Evolutionary conservation across 2,113 vertebrate genomes (phyloP).

Genomic region (Limnothrissa miodon): DNA sequence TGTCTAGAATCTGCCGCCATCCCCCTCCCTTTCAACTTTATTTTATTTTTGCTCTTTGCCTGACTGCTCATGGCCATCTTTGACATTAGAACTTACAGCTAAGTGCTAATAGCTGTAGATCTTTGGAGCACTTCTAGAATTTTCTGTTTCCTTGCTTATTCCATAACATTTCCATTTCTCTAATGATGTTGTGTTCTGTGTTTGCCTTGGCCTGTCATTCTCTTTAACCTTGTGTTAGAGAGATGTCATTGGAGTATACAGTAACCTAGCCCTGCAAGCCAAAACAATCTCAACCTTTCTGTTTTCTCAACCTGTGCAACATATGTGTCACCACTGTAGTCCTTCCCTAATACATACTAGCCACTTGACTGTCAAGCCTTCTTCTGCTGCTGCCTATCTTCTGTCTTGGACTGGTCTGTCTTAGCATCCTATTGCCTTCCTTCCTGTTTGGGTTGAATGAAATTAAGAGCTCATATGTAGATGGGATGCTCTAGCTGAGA

Average conservation of each 20-base stretch:
- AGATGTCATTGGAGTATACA: background rate
- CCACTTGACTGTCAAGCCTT: background rate
- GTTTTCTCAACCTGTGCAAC: too few relatives aligned
- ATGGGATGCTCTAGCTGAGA: background rate
- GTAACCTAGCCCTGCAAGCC: background rate
- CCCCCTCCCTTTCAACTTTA: too few relatives aligned
- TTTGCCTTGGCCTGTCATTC: background rate
- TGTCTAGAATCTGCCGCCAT: too few relatives aligned
- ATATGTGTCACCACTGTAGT: background rate
- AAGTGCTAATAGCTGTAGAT: background rate
- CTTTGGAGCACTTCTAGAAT: background rate
- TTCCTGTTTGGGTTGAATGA: background rate
- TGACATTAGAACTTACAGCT: background rate
- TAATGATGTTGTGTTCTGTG: background rate
- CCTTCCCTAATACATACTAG: background rate
- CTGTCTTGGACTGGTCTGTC: background rate
- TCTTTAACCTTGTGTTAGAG: background rate
- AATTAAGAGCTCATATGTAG: background rate
- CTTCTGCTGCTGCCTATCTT: background rate
- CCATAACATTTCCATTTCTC: background rate
- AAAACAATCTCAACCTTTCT: background rate
- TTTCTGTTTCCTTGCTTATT: background rate
- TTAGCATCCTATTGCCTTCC: background rate
- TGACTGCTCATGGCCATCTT: too few relatives aligned
- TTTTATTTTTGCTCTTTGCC: too few relatives aligned